phyloP scores from a whole-genome alignment of 2,113 vertebrate genomes.

The Passer montanus region DNA sequence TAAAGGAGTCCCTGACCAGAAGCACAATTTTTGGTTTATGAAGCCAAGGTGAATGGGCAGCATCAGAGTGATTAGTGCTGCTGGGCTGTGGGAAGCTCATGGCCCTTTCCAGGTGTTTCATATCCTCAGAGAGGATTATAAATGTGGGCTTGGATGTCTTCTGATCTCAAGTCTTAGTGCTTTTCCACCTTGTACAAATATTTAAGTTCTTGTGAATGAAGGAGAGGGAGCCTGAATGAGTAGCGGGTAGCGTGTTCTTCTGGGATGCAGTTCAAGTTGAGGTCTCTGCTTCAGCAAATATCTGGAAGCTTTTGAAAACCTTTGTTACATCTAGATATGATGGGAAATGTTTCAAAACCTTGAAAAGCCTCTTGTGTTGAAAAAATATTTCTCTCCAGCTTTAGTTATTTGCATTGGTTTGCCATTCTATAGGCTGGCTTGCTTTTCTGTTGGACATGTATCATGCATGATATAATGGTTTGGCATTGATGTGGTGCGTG shows the following conservation, averaged over 20 bases:
- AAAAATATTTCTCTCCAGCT: slow-evolving; percentile 13
- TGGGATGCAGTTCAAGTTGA: slow-evolving; percentile 6
- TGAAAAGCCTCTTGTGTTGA: slow-evolving; percentile 12
- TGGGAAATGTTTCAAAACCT: slow-evolving; percentile 16
- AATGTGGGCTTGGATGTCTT: background rate
- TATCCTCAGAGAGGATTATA: background rate
- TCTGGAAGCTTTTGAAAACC: slow-evolving; percentile 42
- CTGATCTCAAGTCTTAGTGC: background rate
- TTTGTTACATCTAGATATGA: slow-evolving; percentile 22
- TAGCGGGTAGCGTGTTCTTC: background rate
- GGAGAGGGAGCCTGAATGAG: background rate
- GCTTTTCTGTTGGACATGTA: slow-evolving; percentile 1
- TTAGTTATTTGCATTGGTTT: background rate
- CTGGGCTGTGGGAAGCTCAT: background rate
- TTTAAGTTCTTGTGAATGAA: background rate
- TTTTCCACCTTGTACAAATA: background rate
- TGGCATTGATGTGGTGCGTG: background rate
- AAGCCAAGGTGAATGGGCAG: background rate
- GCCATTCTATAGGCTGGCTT: background rate
- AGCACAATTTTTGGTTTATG: background rate
- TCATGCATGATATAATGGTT: background rate
- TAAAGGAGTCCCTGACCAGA: background rate
- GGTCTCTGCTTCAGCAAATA: slow-evolving; percentile 6
- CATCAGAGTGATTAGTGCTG: background rate
- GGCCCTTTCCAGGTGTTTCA: background rate